A percentile compares a stretch with the other conserved stretches of the same genome.
Evolutionary conservation across 2,113 vertebrate genomes (phyloP).

Genomic region (Lagenorhynchus albirostris): DNA sequence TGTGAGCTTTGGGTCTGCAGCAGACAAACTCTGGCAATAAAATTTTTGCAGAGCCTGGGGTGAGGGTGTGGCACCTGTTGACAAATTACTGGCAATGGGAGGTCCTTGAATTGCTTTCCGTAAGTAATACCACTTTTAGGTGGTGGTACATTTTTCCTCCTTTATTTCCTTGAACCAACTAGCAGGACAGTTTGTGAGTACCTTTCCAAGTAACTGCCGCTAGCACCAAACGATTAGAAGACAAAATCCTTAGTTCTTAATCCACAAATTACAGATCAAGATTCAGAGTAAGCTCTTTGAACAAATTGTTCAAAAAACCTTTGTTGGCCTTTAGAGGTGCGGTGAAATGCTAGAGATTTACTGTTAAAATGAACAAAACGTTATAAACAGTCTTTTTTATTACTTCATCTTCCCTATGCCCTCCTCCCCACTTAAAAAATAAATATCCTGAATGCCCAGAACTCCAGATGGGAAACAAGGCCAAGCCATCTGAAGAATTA

Average conservation of each 20-base stretch:
- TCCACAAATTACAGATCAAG: constrained; percentile 72
- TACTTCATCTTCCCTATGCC: constrained; percentile 57
- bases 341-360: constrained; percentile 43
- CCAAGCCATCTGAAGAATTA: constrained; percentile 47
- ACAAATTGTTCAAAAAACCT: constrained; percentile 20
- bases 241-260: constrained; percentile 57
- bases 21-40: background rate
- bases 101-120: constrained; percentile 71
- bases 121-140: constrained; percentile 36
- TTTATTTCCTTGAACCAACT: constrained; percentile 68
- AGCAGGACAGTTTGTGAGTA: constrained; percentile 68
- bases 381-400: constrained; percentile 63
- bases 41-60: background rate
- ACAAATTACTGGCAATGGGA: constrained; percentile 71
- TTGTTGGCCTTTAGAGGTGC: constrained; percentile 39
- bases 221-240: constrained; percentile 69
- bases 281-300: constrained; percentile 51
- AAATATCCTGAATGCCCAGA: constrained; percentile 68
- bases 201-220: constrained; percentile 75
- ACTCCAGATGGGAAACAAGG: constrained; percentile 50
- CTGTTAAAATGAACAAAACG: constrained; percentile 57
- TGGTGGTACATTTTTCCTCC: constrained; percentile 19
- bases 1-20: background rate
- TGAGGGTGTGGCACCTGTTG: constrained; percentile 72
- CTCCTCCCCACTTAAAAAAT: constrained; percentile 66